Percentiles rank a stretch among this genome's conserved stretches.
Conservation (phyloP, 2,888 invertebrate genomes). For the Tolmerus cingulatus region DNA sequence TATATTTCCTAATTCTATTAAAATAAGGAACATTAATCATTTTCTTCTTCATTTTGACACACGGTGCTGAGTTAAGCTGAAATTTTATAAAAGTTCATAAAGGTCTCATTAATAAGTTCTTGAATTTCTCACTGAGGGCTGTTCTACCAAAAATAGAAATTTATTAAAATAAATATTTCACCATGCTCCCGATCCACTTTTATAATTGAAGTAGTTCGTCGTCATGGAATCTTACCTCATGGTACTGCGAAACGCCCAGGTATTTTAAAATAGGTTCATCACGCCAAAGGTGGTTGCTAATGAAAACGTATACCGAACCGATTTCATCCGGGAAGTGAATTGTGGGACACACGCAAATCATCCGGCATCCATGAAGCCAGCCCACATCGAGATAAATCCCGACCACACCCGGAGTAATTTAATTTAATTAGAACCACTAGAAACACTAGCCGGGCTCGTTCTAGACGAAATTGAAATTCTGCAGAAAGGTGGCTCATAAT, state of each 20-base stretch:
- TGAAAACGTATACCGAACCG: background rate
- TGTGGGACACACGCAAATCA: background rate
- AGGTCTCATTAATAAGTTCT: too few species aligned
- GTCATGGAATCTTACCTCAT: background rate
- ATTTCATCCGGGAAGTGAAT: background rate
- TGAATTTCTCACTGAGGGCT: background rate
- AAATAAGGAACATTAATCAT: too few species aligned
- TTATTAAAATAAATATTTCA: background rate
- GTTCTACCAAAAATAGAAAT: background rate
- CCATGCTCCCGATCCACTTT: background rate
- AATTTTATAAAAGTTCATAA: too few species aligned
- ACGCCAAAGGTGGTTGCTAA: background rate
- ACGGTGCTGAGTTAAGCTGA: too few species aligned
- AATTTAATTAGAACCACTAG: conserved; percentile 31
- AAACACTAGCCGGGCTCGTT: background rate
- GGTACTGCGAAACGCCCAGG: background rate
- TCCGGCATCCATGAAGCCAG: background rate
- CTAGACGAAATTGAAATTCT: conserved; percentile 16
- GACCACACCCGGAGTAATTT: background rate
- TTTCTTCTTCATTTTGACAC: too few species aligned
- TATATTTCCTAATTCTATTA: too few species aligned
- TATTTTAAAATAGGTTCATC: background rate
- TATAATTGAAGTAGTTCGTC: background rate
- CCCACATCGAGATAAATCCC: conserved; percentile 11
- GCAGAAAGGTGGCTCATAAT: conserved; percentile 32